phyloP scores from a whole-genome alignment of 2,888 invertebrate species.

The Stomorhina lunata region DNA sequence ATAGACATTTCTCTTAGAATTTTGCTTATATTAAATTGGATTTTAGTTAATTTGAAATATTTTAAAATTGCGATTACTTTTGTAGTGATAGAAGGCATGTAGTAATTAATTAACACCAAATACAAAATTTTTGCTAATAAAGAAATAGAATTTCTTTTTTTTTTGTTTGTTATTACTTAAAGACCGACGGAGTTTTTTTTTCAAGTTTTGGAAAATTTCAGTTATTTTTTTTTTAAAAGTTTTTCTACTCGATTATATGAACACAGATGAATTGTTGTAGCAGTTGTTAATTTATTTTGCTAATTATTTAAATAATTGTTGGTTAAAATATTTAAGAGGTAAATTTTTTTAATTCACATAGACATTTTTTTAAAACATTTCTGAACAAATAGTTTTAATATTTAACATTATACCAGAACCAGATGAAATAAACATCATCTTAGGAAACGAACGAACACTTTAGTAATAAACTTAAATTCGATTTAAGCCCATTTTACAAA shows the following conservation, averaged over 20 bases:
- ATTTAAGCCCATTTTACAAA: no score
- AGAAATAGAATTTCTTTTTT: no score
- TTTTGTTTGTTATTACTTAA: conserved; percentile 19
- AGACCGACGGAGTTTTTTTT: conserved; percentile 39
- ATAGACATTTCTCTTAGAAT: conserved; percentile 41
- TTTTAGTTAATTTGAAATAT: conserved; percentile 19
- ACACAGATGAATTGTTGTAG: conserved; percentile 6
- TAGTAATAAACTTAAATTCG: no score
- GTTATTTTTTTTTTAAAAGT: background rate
- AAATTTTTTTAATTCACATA: no score
- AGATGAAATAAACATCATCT: conserved; percentile 8
- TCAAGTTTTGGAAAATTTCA: background rate
- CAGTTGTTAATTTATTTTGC: background rate
- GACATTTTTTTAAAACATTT: conserved; percentile 25
- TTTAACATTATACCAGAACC: background rate
- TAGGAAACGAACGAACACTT: no score
- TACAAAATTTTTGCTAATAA: conserved; percentile 22
- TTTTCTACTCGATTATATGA: background rate
- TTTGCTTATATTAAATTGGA: conserved; percentile 30
- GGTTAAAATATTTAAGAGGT: no score
- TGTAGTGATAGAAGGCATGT: conserved; percentile 28
- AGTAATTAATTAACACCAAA: conserved; percentile 32
- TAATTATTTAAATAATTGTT: no score
- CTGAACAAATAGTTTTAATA: background rate
- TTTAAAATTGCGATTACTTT: background rate